Percentiles rank a stretch among this genome's conserved stretches.
These are phyloP conservation scores for Neomorphus geoffroyi DNA, from an alignment of 2,797 vertebrate species.

Conservation along the genomic window DNA sequence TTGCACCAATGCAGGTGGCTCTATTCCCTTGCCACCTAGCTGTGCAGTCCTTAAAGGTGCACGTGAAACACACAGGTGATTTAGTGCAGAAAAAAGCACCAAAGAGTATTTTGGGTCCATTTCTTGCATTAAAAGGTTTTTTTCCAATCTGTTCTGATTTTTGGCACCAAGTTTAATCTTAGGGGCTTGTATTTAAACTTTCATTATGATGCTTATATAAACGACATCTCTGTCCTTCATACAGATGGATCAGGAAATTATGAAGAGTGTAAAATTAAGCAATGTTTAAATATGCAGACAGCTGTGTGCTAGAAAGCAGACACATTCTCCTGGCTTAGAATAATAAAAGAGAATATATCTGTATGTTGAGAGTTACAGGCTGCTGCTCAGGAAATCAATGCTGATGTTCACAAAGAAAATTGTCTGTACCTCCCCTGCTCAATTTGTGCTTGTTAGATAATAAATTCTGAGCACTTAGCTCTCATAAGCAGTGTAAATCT, in stretches of 20 bases:
- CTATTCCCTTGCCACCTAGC: background rate
- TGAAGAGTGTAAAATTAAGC: background rate
- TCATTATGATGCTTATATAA: background rate
- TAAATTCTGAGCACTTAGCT: background rate
- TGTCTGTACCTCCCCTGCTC: background rate
- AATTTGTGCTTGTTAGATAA: background rate
- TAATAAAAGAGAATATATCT: background rate
- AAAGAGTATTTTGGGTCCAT: background rate
- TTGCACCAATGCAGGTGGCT: fast-evolving
- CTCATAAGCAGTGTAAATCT: background rate
- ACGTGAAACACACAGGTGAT: background rate
- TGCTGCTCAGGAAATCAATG: background rate
- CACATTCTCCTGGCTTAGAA: background rate
- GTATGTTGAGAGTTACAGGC: background rate
- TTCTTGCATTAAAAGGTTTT: background rate
- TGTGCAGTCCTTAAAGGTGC: background rate
- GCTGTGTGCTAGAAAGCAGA: background rate
- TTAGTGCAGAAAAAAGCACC: background rate
- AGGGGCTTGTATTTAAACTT: background rate
- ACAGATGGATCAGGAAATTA: background rate
- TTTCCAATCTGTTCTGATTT: background rate
- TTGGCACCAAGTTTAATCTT: background rate
- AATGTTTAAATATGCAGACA: background rate
- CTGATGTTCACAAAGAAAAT: background rate
- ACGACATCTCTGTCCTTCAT: background rate